These are phyloP conservation scores for Catocala fraxini DNA, from an alignment of 2,888 invertebrate genomes.

Conservation along the genomic window DNA sequence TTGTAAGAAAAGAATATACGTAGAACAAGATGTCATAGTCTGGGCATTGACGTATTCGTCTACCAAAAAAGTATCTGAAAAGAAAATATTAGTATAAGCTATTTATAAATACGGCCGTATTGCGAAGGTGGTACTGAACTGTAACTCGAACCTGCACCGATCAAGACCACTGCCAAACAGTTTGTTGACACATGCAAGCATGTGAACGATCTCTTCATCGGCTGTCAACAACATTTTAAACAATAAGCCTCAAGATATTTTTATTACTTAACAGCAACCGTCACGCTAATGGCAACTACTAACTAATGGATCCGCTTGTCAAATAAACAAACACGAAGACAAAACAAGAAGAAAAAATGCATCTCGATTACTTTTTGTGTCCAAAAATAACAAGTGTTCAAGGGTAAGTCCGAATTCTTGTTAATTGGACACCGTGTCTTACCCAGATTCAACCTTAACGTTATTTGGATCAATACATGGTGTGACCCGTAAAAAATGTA, in stretches of 20 bases:
- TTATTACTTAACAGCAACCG: conserved; percentile 41
- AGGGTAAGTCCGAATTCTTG: conserved; percentile 37
- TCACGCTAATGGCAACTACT: conserved; percentile 31
- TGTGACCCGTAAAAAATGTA: conserved; percentile 78
- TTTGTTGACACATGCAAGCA: conserved; percentile 24
- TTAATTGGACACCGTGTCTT: conserved; percentile 59
- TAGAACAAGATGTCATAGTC: conserved; percentile 10
- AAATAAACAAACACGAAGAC: conserved; percentile 44
- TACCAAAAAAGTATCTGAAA: conserved; percentile 24
- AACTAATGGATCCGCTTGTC: conserved; percentile 40
- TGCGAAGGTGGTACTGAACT: conserved; percentile 24
- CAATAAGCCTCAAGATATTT: conserved; percentile 44
- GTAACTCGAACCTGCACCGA: conserved; percentile 21
- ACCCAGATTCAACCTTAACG: conserved; percentile 79
- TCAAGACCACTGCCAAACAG: conserved; percentile 22
- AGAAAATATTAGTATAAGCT: conserved; percentile 42
- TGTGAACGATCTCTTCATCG: conserved; percentile 27
- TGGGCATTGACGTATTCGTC: conserved; percentile 32
- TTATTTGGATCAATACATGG: conserved; percentile 79
- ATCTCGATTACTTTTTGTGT: conserved; percentile 17
- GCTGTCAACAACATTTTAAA: conserved; percentile 43
- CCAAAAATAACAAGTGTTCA: conserved; percentile 43
- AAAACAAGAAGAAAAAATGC: conserved; percentile 35
- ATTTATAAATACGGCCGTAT: conserved; percentile 34
- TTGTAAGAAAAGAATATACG: no score